Evolutionary conservation across 2,888 invertebrate genomes (phyloP).

Genomic region (Anthophora plumipes): DNA sequence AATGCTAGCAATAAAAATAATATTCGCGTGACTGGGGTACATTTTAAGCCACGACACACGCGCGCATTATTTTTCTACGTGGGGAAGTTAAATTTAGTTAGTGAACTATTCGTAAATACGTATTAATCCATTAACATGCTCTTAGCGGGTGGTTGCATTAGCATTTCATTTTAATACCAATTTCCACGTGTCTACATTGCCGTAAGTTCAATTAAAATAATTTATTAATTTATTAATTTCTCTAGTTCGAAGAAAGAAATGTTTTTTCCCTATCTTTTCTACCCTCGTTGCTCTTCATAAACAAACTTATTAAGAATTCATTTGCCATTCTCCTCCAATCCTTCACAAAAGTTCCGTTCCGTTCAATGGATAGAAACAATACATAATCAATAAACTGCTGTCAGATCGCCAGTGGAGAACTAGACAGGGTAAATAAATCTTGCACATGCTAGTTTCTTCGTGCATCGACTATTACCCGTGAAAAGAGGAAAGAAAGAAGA

Average conservation of each 20-base stretch:
- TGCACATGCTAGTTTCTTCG: slow-evolving; percentile 19
- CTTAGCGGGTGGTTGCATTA: neutral
- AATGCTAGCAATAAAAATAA: slow-evolving; percentile 52
- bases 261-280: neutral
- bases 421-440: slow-evolving; percentile 35
- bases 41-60: slow-evolving; percentile 25
- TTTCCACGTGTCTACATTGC: neutral
- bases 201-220: neutral
- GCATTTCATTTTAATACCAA: neutral
- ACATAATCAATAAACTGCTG: slow-evolving; percentile 24
- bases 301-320: neutral
- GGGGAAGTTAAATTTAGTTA: slow-evolving; percentile 24
- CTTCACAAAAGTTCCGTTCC: neutral
- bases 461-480: neutral
- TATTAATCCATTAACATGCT: slow-evolving; percentile 1
- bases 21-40: slow-evolving; percentile 53
- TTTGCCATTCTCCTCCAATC: neutral
- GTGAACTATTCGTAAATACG: slow-evolving; percentile 30
- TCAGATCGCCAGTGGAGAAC: slow-evolving; percentile 8
- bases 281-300: neutral
- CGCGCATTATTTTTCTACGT: slow-evolving; percentile 11
- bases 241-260: neutral
- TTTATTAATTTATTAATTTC: neutral
- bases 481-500: neutral
- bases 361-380: slow-evolving; percentile 5